Evolutionary conservation across 2,888 invertebrate genomes (phyloP).

Genomic region (Conistra vaccinii): DNA sequence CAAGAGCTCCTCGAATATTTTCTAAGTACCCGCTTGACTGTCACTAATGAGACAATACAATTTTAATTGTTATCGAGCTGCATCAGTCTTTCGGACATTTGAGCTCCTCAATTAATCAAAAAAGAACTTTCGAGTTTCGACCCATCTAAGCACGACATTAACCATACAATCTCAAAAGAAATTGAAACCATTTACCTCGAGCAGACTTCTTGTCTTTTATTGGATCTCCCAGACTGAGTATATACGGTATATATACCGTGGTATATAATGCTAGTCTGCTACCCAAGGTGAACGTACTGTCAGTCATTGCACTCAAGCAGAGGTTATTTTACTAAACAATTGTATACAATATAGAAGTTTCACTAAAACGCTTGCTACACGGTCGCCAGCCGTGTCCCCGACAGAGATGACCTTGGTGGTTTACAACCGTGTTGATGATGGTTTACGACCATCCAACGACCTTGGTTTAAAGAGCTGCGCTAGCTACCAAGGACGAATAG

Average conservation of each 20-base stretch:
- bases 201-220: slow-evolving; percentile 23
- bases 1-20: too few relatives aligned
- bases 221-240: slow-evolving; percentile 45
- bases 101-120: too few relatives aligned
- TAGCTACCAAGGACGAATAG: too few relatives aligned
- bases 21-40: too few relatives aligned
- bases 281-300: slow-evolving; percentile 41
- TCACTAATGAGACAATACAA: too few relatives aligned
- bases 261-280: slow-evolving; percentile 48
- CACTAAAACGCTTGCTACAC: not conserved
- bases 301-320: slow-evolving; percentile 47
- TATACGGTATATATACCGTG: not conserved
- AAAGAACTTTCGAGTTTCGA: slow-evolving; percentile 12
- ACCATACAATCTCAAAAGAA: slow-evolving; percentile 7
- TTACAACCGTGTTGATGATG: too few relatives aligned
- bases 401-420: too few relatives aligned
- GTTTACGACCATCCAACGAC: too few relatives aligned
- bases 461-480: too few relatives aligned
- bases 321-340: slow-evolving; percentile 14
- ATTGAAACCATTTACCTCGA: slow-evolving; percentile 34
- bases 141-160: not conserved
- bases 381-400: too few relatives aligned
- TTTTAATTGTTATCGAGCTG: too few relatives aligned
- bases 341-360: not conserved
- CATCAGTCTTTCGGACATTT: too few relatives aligned